A percentile compares a stretch with the other conserved stretches of the same genome.
These are phyloP conservation scores for Drosophila kohkoa DNA, from an alignment of 1,140 invertebrate genomes.

Conservation along the genomic window DNA sequence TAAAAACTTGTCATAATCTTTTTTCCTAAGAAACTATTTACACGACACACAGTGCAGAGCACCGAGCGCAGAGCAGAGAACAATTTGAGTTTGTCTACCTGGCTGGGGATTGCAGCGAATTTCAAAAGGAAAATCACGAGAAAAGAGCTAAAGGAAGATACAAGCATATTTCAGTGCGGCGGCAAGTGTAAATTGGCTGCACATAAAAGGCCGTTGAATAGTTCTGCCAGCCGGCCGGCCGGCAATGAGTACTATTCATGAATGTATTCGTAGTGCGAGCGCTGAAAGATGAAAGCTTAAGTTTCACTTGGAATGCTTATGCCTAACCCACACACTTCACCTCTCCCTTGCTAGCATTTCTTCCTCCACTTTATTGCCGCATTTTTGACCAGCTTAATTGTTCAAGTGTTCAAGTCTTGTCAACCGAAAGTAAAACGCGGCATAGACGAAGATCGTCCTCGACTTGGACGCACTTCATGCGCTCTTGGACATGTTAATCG, in stretches of 20 bases:
- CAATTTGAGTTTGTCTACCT: constrained; percentile 36
- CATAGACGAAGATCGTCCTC: constrained; percentile 39
- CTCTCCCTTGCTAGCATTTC: not conserved
- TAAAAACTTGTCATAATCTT: constrained; percentile 82
- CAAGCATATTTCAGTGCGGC: constrained; percentile 42
- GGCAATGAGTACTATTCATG: not conserved
- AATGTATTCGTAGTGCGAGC: constrained; percentile 26
- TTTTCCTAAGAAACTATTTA: constrained; percentile 81
- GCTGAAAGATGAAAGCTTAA: constrained; percentile 42
- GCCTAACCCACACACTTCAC: constrained; percentile 20
- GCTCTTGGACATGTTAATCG: constrained; percentile 77
- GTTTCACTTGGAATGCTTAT: constrained; percentile 45
- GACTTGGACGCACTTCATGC: constrained; percentile 54
- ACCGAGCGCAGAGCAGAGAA: constrained; percentile 19
- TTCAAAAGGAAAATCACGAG: constrained; percentile 69
- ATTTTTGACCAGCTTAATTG: constrained; percentile 71
- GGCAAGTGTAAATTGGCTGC: constrained; percentile 72
- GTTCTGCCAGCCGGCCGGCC: constrained; percentile 8
- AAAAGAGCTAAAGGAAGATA: constrained; percentile 42
- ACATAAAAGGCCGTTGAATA: constrained; percentile 52
- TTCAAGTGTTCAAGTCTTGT: constrained; percentile 36
- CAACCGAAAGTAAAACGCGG: constrained; percentile 73
- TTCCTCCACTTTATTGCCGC: constrained; percentile 51
- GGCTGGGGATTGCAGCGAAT: constrained; percentile 35
- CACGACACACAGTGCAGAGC: constrained; percentile 24